A percentile compares a stretch with the other conserved stretches of the same genome.
These are phyloP conservation scores for Ctena decussata DNA, from an alignment of 2,888 invertebrate species.

Conservation along the genomic window DNA sequence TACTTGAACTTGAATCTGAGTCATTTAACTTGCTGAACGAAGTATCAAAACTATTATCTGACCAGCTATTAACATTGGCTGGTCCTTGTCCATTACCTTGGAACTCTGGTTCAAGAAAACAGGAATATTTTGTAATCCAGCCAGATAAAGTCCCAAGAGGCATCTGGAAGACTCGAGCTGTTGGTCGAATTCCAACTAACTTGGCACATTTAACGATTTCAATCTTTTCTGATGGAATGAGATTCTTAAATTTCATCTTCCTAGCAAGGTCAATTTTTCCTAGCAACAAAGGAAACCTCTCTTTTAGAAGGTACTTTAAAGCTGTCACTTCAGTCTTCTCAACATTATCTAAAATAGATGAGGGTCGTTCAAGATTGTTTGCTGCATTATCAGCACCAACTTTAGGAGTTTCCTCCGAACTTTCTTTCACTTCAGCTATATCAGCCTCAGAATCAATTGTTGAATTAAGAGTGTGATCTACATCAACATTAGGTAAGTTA, in stretches of 20 bases:
- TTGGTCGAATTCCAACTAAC: conserved; percentile 60
- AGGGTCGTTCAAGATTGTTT: not conserved
- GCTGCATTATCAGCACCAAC: not conserved
- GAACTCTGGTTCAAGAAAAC: conserved; percentile 48
- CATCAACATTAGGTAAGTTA: not conserved
- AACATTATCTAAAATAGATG: conserved; percentile 42
- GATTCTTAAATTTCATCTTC: conserved; percentile 55
- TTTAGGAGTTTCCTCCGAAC: not conserved
- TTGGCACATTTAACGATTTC: conserved; percentile 66
- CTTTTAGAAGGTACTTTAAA: conserved; percentile 54
- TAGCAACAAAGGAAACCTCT: conserved; percentile 40
- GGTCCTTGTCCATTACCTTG: conserved; percentile 23
- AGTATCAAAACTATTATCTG: not conserved
- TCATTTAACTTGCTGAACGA: not conserved
- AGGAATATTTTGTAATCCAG: conserved; percentile 62
- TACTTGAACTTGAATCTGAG: not conserved
- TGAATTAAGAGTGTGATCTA: not conserved
- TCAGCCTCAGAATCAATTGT: not conserved
- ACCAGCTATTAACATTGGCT: not conserved
- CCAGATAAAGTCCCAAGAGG: conserved; percentile 64
- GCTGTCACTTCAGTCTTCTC: conserved; percentile 60
- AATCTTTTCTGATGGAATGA: conserved; percentile 53
- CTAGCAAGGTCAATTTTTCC: conserved; percentile 52
- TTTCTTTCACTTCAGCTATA: not conserved
- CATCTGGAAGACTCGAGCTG: conserved; percentile 59